Conservation (phyloP, 2,888 invertebrate species). For the Elegia similella region DNA sequence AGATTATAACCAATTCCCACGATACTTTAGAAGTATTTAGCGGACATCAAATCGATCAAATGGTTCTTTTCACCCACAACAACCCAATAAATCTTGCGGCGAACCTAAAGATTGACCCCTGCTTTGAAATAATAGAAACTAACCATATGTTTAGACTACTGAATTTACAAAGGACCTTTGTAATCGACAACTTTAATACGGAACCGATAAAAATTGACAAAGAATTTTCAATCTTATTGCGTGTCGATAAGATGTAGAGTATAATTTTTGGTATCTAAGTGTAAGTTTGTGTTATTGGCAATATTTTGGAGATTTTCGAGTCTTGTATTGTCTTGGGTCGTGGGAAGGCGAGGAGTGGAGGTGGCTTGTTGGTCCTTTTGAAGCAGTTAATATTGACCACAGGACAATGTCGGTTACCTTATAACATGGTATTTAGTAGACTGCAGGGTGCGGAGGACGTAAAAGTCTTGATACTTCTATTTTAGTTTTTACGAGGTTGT, state of each 20-base stretch:
- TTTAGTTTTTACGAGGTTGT: too few species aligned
- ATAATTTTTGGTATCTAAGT: background rate
- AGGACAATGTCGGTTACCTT: constrained; percentile 60
- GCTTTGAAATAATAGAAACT: constrained; percentile 50
- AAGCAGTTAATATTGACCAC: constrained; percentile 63
- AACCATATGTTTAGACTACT: constrained; percentile 59
- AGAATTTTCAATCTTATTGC: constrained; percentile 25
- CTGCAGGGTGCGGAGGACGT: constrained; percentile 22
- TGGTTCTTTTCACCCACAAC: constrained; percentile 54
- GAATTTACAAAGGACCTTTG: constrained; percentile 41
- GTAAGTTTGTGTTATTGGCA: constrained; percentile 35
- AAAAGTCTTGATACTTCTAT: constrained; percentile 48
- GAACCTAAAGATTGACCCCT: constrained; percentile 58
- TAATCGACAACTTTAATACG: constrained; percentile 26
- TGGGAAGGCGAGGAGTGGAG: constrained; percentile 55
- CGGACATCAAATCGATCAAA: constrained; percentile 39
- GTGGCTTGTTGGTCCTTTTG: constrained; percentile 45
- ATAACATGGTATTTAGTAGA: constrained; percentile 68
- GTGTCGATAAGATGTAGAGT: constrained; percentile 19
- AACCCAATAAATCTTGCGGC: constrained; percentile 38
- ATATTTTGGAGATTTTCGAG: constrained; percentile 52
- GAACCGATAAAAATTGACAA: constrained; percentile 11
- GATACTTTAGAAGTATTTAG: constrained; percentile 47
- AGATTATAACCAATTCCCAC: constrained; percentile 41
- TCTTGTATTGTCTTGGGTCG: constrained; percentile 63